These are phyloP conservation scores for Drosophila serrata DNA, from an alignment of 1,140 invertebrate genomes.

Conservation along the genomic window DNA sequence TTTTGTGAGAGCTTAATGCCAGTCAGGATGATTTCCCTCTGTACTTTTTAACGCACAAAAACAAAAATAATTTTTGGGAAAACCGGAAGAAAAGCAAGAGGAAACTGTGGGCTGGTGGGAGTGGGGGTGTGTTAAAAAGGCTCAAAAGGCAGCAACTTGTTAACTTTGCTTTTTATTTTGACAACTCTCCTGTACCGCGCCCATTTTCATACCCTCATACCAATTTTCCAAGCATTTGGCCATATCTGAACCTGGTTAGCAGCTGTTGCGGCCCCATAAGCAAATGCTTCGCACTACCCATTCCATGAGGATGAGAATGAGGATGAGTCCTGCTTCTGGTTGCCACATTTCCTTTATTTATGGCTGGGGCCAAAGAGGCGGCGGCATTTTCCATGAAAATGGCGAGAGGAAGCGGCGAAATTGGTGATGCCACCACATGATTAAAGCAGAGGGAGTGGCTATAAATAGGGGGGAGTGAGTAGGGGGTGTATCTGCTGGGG, in stretches of 20 bases:
- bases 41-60: not conserved
- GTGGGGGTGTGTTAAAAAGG: slow-evolving; percentile 7
- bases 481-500: not conserved
- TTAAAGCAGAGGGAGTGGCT: slow-evolving; percentile 39
- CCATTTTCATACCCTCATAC: not conserved
- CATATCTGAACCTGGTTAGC: slow-evolving; percentile 45
- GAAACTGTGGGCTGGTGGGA: too few relatives aligned
- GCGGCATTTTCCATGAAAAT: slow-evolving; percentile 17
- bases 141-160: slow-evolving; percentile 69
- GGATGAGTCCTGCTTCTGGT: slow-evolving; percentile 25
- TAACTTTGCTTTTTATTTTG: slow-evolving; percentile 80
- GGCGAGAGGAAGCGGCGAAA: slow-evolving; percentile 38
- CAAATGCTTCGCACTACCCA: slow-evolving; percentile 49
- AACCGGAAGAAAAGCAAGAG: slow-evolving; percentile 1
- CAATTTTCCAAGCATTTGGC: slow-evolving; percentile 16
- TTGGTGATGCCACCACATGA: slow-evolving; percentile 63
- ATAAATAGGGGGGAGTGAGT: not conserved
- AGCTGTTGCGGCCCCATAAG: slow-evolving; percentile 66
- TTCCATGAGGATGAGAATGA: too few relatives aligned
- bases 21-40: slow-evolving; percentile 6
- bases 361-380: slow-evolving; percentile 48
- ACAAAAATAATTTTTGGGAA: slow-evolving; percentile 5
- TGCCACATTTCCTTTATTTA: slow-evolving; percentile 53
- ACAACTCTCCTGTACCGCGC: slow-evolving; percentile 20
- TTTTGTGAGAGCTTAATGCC: not conserved